Conservation (phyloP, 1,140 invertebrate genomes). For the Daktulosphaira vitifoliae region DNA sequence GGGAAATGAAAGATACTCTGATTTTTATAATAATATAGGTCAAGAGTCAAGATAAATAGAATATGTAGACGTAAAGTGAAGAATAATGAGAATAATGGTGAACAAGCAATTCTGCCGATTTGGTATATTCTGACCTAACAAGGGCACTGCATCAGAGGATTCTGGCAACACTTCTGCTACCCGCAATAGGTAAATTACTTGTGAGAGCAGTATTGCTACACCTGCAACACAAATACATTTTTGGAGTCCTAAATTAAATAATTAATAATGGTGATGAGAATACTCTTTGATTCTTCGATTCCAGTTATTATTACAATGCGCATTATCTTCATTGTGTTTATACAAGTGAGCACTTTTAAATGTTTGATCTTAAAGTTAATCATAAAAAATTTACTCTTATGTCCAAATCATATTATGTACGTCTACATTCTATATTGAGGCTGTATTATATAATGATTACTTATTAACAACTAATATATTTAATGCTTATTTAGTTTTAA, state of each 20-base stretch:
- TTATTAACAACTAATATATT: too few relatives aligned
- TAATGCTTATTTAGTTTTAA: too few relatives aligned
- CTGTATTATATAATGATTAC: too few relatives aligned
- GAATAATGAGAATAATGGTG: conserved; percentile 1
- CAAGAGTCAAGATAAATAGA: conserved; percentile 1
- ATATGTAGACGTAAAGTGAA: conserved; percentile 1
- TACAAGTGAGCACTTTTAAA: too few relatives aligned
- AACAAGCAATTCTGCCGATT: conserved; percentile 8
- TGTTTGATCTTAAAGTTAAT: too few relatives aligned
- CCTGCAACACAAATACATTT: conserved; percentile 65
- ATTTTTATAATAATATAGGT: not conserved
- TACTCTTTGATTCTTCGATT: not conserved
- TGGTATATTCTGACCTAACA: conserved; percentile 71
- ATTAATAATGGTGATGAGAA: not conserved
- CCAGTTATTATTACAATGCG: too few relatives aligned
- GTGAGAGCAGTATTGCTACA: conserved; percentile 97
- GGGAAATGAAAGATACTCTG: not conserved
- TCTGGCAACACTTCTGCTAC: conserved; percentile 93
- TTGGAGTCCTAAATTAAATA: not conserved
- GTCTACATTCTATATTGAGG: too few relatives aligned
- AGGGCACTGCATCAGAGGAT: conserved; percentile 92
- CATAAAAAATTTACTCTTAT: too few relatives aligned
- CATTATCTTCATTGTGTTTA: too few relatives aligned
- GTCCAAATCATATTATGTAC: too few relatives aligned
- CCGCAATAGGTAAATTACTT: conserved; percentile 98